Conservation (phyloP, 2,888 invertebrate species). For the Achlya flavicornis region DNA sequence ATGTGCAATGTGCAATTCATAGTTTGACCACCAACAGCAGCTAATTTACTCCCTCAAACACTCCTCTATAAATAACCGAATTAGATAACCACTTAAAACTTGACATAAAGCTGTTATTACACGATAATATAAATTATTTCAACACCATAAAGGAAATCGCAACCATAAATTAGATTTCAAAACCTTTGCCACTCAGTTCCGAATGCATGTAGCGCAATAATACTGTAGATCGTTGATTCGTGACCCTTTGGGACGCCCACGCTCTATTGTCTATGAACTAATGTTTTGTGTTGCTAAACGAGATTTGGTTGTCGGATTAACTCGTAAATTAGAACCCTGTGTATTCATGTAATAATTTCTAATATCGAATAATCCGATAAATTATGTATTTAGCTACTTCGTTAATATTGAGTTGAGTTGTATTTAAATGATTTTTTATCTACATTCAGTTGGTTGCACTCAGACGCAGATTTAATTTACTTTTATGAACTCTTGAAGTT, state of each 20-base stretch:
- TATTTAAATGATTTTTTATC: not conserved
- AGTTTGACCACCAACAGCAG: not conserved
- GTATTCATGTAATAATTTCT: conserved; percentile 2
- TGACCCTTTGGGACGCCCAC: conserved; percentile 57
- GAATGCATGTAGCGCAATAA: conserved; percentile 37
- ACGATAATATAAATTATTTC: conserved; percentile 27
- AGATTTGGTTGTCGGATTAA: conserved; percentile 34
- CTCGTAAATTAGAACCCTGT: conserved; percentile 25
- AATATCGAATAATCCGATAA: conserved; percentile 3
- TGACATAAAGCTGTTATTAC: conserved; percentile 10
- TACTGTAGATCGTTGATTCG: conserved; percentile 29
- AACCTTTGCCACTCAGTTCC: conserved; percentile 28
- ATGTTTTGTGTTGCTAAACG: conserved; percentile 21
- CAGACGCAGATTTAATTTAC: no score
- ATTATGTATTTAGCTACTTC: not conserved
- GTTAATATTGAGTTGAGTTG: not conserved
- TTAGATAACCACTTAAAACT: conserved; percentile 9
- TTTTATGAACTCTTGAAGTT: no score
- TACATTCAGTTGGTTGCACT: not conserved
- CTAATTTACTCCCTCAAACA: not conserved
- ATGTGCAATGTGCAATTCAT: no score
- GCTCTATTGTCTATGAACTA: conserved; percentile 41
- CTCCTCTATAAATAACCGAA: conserved; percentile 5
- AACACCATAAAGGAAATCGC: conserved; percentile 32
- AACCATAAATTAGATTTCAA: conserved; percentile 44